phyloP scores from a whole-genome alignment of 2,888 invertebrate genomes.

The Cotesia congregata region DNA sequence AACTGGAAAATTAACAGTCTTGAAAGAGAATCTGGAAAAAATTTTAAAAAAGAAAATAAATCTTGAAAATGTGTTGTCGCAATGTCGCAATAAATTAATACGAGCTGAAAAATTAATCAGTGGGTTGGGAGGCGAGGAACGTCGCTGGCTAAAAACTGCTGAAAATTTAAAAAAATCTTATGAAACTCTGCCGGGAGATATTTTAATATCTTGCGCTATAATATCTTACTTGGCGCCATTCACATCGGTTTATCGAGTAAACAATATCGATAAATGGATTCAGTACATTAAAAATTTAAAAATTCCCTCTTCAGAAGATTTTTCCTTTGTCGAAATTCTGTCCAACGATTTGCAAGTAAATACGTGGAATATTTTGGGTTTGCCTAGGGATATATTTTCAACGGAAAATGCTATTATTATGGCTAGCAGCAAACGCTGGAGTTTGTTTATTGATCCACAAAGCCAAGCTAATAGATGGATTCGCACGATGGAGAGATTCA shows the following conservation, averaged over 20 bases:
- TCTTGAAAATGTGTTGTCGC: conserved; percentile 78
- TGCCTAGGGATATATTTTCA: conserved; percentile 86
- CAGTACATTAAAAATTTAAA: conserved; percentile 76
- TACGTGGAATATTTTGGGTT: conserved; percentile 86
- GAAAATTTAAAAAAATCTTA: conserved; percentile 81
- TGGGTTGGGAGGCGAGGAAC: conserved; percentile 90
- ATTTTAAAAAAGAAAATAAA: conserved; percentile 78
- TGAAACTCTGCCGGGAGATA: conserved; percentile 90
- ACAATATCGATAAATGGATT: conserved; percentile 81
- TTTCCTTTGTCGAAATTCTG: conserved; percentile 80
- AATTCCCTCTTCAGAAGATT: conserved; percentile 84
- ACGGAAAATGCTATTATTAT: conserved; percentile 89
- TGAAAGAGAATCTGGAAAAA: conserved; percentile 79
- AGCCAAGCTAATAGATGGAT: conserved; percentile 90
- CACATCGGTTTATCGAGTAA: conserved; percentile 78
- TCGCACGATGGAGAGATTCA: conserved; percentile 84
- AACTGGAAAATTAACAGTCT: conserved; percentile 81
- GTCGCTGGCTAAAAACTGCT: conserved; percentile 86
- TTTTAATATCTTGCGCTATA: conserved; percentile 88
- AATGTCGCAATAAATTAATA: conserved; percentile 85
- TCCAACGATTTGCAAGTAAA: conserved; percentile 91
- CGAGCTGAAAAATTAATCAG: conserved; percentile 88
- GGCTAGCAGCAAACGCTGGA: conserved; percentile 83
- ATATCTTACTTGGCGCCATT: conserved; percentile 93
- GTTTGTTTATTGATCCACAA: conserved; percentile 87